phyloP scores from a whole-genome alignment of 2,888 invertebrate genomes.

The Diplolepis rosae region DNA sequence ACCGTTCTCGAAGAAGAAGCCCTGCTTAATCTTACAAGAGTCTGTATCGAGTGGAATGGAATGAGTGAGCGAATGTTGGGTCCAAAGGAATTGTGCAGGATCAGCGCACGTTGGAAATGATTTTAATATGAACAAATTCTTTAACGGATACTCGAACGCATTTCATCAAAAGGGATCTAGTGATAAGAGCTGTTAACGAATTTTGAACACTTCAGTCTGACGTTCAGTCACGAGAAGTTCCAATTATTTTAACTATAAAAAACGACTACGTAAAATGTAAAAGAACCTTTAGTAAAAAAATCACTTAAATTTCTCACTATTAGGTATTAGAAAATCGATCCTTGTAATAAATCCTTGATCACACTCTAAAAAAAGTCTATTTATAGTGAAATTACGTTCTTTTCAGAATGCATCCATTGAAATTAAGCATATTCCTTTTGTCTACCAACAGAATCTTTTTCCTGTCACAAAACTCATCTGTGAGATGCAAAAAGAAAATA shows the following conservation, averaged over 20 bases:
- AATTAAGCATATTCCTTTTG: too few species aligned
- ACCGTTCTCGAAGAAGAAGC: conserved; percentile 59
- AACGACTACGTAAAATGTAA: too few species aligned
- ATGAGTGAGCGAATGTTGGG: conserved; percentile 46
- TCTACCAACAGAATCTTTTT: too few species aligned
- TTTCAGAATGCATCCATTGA: too few species aligned
- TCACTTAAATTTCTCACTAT: too few species aligned
- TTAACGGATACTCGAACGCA: conserved; percentile 49
- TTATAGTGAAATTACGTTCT: too few species aligned
- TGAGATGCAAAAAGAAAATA: too few species aligned
- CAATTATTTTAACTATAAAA: not conserved
- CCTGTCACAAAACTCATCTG: too few species aligned
- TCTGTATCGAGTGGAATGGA: conserved; percentile 52
- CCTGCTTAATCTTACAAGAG: conserved; percentile 54
- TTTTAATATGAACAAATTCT: conserved; percentile 53
- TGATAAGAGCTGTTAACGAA: conserved; percentile 21
- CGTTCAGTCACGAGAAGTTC: not conserved
- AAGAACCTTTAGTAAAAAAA: too few species aligned
- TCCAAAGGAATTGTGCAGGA: conserved; percentile 44
- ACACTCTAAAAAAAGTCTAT: too few species aligned
- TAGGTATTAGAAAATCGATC: too few species aligned
- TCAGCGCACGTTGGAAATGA: conserved; percentile 46
- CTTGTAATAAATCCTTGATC: too few species aligned
- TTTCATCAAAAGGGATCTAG: not conserved
- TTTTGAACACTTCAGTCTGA: not conserved